These are phyloP conservation scores for Onychomys arenicola DNA, from an alignment of 2,797 vertebrate genomes.

Conservation along the genomic window DNA sequence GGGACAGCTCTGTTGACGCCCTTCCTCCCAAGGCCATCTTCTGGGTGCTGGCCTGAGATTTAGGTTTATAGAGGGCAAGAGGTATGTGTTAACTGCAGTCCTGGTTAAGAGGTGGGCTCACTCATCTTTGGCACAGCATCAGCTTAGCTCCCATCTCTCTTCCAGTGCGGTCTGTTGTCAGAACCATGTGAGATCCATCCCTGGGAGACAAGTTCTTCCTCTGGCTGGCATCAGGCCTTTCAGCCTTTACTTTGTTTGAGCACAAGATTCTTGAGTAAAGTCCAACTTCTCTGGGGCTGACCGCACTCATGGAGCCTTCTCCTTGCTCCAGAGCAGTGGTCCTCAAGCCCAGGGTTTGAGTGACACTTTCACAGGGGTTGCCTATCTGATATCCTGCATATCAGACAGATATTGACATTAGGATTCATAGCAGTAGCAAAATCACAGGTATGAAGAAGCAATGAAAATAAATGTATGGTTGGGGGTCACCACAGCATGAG, in stretches of 20 bases:
- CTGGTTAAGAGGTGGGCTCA: background rate
- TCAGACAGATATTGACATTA: background rate
- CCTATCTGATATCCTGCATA: too few relatives aligned
- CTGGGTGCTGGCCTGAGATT: background rate
- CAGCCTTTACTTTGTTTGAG: background rate
- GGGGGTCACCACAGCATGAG: background rate
- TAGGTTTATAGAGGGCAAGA: background rate
- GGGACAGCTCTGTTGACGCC: background rate
- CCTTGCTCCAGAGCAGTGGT: background rate
- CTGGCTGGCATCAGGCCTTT: background rate
- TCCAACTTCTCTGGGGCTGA: background rate
- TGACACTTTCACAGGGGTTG: background rate
- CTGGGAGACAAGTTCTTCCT: background rate
- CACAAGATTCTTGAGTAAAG: background rate
- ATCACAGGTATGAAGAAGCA: background rate
- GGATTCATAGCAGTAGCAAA: background rate
- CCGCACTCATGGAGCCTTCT: background rate
- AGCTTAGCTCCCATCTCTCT: background rate
- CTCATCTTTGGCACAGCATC: background rate
- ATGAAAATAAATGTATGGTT: background rate
- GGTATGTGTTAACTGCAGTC: background rate
- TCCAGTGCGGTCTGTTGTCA: background rate
- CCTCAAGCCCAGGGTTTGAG: background rate
- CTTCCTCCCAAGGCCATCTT: background rate
- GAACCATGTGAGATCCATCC: background rate